Conservation (phyloP, 2,797 vertebrate genomes). For the Pachyuromys duprasi region DNA sequence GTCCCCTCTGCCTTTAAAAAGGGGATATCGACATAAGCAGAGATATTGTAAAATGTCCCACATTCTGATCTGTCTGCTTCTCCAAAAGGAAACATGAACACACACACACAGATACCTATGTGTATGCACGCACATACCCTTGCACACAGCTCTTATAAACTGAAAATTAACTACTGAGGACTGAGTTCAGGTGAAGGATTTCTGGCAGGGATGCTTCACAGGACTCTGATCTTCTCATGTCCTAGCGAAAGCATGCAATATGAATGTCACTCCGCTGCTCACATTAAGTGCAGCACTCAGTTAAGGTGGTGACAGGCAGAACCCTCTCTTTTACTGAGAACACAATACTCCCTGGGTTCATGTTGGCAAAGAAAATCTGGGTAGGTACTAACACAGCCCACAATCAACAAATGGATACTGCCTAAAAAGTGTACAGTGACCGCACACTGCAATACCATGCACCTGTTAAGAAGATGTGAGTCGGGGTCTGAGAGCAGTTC, state of each 20-base stretch:
- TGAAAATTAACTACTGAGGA: background rate
- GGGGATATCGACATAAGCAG: background rate
- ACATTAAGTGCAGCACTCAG: background rate
- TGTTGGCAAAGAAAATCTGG: background rate
- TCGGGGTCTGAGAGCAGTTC: background rate
- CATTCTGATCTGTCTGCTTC: background rate
- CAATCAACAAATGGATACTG: background rate
- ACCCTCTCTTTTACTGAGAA: background rate
- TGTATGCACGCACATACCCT: background rate
- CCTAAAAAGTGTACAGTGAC: background rate
- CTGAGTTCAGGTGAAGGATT: background rate
- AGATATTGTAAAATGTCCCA: background rate
- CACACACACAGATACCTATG: background rate
- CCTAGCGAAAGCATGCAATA: background rate
- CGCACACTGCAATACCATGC: background rate
- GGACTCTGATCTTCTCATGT: background rate
- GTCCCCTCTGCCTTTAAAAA: background rate
- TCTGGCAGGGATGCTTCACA: background rate
- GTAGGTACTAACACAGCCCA: background rate
- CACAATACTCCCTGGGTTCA: background rate
- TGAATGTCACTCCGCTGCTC: background rate
- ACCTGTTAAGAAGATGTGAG: background rate
- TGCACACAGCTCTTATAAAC: background rate
- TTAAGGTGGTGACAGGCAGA: background rate
- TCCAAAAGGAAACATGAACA: background rate